Evolutionary conservation across 2,888 invertebrate genomes (phyloP).

Genomic region (Copidosoma aretas): DNA sequence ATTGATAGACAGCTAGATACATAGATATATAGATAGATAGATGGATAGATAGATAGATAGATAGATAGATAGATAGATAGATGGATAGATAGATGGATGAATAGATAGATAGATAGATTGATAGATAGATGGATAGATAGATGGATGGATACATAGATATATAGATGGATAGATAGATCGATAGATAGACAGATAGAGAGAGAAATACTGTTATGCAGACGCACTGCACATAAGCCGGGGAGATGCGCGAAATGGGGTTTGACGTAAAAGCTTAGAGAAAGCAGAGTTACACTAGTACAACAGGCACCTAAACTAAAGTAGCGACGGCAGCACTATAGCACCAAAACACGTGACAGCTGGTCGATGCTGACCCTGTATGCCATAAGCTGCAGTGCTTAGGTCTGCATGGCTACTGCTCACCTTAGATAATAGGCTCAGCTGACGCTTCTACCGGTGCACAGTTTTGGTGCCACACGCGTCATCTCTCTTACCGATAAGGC

Average conservation of each 20-base stretch:
- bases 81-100: too few species aligned
- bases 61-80: too few species aligned
- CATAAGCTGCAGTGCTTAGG: neutral
- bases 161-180: neutral
- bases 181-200: too few species aligned
- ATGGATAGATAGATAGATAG: too few species aligned
- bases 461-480: constrained; percentile 19
- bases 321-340: neutral
- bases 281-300: neutral
- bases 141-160: too few species aligned
- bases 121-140: too few species aligned
- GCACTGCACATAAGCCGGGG: too few species aligned
- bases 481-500: constrained; percentile 12
- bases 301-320: neutral
- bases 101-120: too few species aligned
- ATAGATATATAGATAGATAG: too few species aligned
- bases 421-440: constrained; percentile 21
- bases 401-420: constrained; percentile 29
- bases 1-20: too few species aligned
- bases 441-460: neutral
- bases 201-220: too few species aligned
- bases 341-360: constrained; percentile 46
- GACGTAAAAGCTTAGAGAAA: neutral
- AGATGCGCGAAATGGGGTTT: constrained; percentile 27
- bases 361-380: constrained; percentile 19